Conservation (phyloP, 2,888 invertebrate genomes). For the Punctoribates punctum region DNA sequence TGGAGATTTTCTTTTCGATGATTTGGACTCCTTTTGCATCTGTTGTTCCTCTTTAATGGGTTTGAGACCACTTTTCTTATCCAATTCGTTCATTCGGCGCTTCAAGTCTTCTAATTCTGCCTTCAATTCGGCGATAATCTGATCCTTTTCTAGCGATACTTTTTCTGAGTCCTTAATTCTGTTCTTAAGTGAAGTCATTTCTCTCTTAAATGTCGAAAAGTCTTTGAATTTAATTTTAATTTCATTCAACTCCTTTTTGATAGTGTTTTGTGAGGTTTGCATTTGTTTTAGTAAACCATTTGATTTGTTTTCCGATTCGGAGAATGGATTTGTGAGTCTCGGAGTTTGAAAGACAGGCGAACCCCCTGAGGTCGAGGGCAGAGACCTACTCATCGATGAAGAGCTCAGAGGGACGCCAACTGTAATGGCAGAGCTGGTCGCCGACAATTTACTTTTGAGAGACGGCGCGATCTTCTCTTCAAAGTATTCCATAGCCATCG, state of each 20-base stretch:
- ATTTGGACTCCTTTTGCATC: slow-evolving; percentile 17
- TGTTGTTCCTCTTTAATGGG: slow-evolving; percentile 26
- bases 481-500: slow-evolving; percentile 94
- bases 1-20: background rate
- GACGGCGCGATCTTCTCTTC: slow-evolving; percentile 76
- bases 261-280: slow-evolving; percentile 34
- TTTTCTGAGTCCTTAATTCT: slow-evolving; percentile 43
- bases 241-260: slow-evolving; percentile 38
- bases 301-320: slow-evolving; percentile 27
- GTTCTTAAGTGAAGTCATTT: slow-evolving; percentile 41
- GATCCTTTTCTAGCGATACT: slow-evolving; percentile 41
- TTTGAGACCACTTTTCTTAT: slow-evolving; percentile 27
- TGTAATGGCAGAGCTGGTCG: background rate
- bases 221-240: slow-evolving; percentile 37
- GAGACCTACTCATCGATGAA: background rate
- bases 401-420: background rate
- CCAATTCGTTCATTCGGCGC: slow-evolving; percentile 36
- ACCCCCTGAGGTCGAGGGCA: slow-evolving; percentile 8
- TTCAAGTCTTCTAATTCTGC: slow-evolving; percentile 44
- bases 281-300: slow-evolving; percentile 37
- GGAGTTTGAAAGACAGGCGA: background rate
- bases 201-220: background rate
- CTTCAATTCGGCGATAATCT: slow-evolving; percentile 41
- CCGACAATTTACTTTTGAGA: slow-evolving; percentile 52
- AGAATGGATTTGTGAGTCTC: background rate